phyloP scores from a whole-genome alignment of 2,797 vertebrate genomes.

The Nannoperca obscura region DNA sequence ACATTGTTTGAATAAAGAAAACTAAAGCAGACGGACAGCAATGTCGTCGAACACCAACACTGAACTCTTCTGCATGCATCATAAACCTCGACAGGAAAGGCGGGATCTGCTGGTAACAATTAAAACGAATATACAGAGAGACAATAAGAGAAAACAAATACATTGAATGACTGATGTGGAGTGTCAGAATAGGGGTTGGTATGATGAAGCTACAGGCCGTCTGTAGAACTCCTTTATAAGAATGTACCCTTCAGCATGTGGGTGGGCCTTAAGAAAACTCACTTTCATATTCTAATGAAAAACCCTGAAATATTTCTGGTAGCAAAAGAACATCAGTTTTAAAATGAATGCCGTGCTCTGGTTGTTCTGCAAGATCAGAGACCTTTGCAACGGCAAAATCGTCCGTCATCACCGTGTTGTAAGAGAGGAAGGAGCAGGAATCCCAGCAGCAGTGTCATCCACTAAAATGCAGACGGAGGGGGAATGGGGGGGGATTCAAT shows the following conservation, averaged over 20 bases:
- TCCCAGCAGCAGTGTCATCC: slow-evolving; percentile 21
- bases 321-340: background rate
- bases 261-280: slow-evolving; percentile 38
- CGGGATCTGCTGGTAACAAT: background rate
- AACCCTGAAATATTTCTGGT: background rate
- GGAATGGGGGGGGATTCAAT: slow-evolving; percentile 83
- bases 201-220: background rate
- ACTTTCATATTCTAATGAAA: slow-evolving; percentile 25
- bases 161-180: background rate
- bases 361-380: slow-evolving; percentile 6
- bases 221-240: background rate
- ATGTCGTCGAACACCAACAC: background rate
- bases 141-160: background rate
- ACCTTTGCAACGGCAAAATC: background rate
- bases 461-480: slow-evolving; percentile 18
- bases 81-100: background rate
- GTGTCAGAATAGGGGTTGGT: background rate
- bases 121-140: too few relatives aligned
- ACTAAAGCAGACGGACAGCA: background rate
- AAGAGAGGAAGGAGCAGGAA: slow-evolving; percentile 12
- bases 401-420: background rate
- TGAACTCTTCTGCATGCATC: background rate
- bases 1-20: background rate
- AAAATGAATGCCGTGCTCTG: background rate
- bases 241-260: slow-evolving; percentile 3